A percentile compares a stretch with the other conserved stretches of the same genome.
Conservation (phyloP, 2,113 vertebrate genomes). For the Hypanus sabinus region DNA sequence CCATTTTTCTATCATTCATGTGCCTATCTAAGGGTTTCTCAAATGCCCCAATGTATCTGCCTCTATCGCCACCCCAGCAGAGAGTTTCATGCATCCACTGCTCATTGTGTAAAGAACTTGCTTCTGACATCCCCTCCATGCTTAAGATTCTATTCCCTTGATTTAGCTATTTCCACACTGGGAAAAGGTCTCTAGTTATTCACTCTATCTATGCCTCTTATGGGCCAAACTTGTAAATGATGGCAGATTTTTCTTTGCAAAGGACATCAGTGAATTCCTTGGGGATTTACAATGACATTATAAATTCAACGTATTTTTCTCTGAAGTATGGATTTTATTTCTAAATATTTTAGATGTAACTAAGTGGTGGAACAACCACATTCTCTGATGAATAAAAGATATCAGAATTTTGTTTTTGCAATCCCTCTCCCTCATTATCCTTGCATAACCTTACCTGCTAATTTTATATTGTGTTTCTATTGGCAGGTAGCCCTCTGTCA, state of each 20-base stretch:
- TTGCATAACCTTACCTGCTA: background rate
- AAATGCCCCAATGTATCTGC: no score
- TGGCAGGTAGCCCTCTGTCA: background rate
- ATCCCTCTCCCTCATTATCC: background rate
- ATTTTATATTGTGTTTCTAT: background rate
- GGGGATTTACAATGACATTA: background rate
- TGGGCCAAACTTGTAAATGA: background rate
- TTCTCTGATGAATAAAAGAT: background rate
- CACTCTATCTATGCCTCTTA: no score
- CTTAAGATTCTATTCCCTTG: no score
- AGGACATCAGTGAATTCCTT: background rate
- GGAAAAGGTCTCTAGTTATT: no score
- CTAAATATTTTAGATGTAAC: background rate
- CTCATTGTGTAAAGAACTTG: no score
- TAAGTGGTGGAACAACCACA: background rate
- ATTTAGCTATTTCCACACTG: no score
- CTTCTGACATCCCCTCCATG: no score
- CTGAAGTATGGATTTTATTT: background rate
- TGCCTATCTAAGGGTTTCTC: no score
- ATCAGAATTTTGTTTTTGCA: background rate
- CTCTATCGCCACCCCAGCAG: no score
- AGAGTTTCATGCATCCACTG: no score
- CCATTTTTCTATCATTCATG: no score
- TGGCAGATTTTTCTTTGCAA: background rate
- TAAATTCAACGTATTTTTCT: background rate